Evolutionary conservation across 2,797 vertebrate species (phyloP).

Genomic region (Gephyroberyx darwinii): DNA sequence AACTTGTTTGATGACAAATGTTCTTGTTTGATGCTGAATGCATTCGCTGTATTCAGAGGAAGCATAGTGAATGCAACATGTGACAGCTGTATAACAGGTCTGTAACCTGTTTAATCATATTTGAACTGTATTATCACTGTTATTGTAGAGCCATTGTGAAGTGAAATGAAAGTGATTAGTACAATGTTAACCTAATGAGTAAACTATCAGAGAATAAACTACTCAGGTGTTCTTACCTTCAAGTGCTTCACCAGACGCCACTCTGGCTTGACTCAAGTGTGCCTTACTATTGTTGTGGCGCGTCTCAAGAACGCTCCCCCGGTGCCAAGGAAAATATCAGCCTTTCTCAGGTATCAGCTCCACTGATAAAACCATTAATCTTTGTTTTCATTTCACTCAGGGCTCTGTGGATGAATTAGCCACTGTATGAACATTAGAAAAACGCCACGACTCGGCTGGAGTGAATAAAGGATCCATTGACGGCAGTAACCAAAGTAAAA

Average conservation of each 20-base stretch:
- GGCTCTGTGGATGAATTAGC: constrained; percentile 15
- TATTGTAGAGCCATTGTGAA: not conserved
- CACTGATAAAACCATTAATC: constrained; percentile 51
- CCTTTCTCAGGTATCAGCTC: constrained; percentile 20
- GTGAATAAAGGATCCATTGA: constrained; percentile 45
- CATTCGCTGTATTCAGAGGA: not conserved
- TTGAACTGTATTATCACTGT: constrained; percentile 3
- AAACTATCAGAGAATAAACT: constrained; percentile 44
- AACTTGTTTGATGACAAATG: too few species aligned
- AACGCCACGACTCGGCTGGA: constrained; percentile 23
- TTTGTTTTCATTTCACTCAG: constrained; percentile 34
- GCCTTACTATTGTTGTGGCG: constrained; percentile 37
- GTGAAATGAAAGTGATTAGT: constrained; percentile 6
- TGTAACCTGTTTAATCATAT: not conserved
- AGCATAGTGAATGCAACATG: too few species aligned
- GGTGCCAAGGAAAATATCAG: constrained; percentile 60
- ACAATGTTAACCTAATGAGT: not conserved
- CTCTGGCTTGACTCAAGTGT: constrained; percentile 43
- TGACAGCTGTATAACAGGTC: not conserved
- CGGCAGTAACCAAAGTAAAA: constrained; percentile 48
- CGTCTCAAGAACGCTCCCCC: constrained; percentile 19
- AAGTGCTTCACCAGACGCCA: constrained; percentile 53
- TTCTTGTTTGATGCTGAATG: too few species aligned
- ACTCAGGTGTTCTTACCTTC: constrained; percentile 10
- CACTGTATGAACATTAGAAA: constrained; percentile 13